Evolutionary conservation across 2,113 vertebrate species (phyloP), one percentile per base, ranked within the genome.

Genomic region (Meleagris gallopavo): DNA sequence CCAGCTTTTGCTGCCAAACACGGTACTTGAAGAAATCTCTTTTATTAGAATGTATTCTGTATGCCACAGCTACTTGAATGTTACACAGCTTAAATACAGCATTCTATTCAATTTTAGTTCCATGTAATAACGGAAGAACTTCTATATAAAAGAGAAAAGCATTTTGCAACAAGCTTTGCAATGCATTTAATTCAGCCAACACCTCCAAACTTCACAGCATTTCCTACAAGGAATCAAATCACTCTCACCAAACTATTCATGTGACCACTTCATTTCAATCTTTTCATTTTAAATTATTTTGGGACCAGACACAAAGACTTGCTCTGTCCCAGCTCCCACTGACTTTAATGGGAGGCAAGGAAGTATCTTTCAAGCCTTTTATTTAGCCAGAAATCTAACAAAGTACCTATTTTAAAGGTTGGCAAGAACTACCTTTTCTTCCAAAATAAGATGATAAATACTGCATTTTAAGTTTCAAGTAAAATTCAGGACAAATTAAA

Each of bases 401-500:
- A 1, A 78, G 7, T 27, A 46, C 10, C 14, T 36, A 16, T 82
- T 95, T 91, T 67, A 25, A 57, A 82, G 13, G 36, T 11, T 65
- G 62, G 29, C 54, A 90, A 86, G 58, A 76, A 50, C 22, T 62
- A 65, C 10, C 14, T 54, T 73, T 82, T 52, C 46, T 52, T 79
- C 40, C 34, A 69, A 89, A 94, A 57, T 15, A 83, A 75, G 52
- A 55, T 21, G 16, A 29, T 48, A 81, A 89, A 64, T 34, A 64
- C 9, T 12, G 62, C 52, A 55, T 64, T 94, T 83, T 57, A 77
- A 67, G 43, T 46, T 34, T 90, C 38, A 30, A 8, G 54, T 50
- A 41, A 85, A 77, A 18, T 75, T 90, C 34, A 82, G 41, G 41
- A 57, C 25, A 95, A 92, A 90, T 60, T 83, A 79, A 88, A 70